Conservation (phyloP, 2,797 vertebrate species). For the Iguana delicatissima region DNA sequence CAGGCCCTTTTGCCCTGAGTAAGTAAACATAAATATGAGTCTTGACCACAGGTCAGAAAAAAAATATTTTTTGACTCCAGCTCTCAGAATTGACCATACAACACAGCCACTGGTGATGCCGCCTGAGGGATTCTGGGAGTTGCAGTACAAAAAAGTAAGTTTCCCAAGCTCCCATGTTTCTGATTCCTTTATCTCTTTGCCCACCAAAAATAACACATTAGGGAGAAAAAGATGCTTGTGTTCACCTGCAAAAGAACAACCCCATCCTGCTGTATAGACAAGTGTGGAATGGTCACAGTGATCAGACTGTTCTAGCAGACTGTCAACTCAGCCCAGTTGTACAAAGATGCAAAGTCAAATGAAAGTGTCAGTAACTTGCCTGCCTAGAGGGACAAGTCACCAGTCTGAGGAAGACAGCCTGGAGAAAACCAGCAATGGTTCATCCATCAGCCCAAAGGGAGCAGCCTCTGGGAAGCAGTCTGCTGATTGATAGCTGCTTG, state of each 20-base stretch:
- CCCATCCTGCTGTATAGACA: slow-evolving; percentile 17
- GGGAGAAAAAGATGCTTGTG: not conserved
- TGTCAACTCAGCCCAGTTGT: slow-evolving; percentile 37
- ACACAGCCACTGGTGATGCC: too few species aligned
- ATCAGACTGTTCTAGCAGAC: slow-evolving; percentile 54
- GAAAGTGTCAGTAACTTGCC: slow-evolving; percentile 56
- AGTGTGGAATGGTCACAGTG: not conserved
- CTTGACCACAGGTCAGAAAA: not conserved
- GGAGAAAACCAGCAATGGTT: too few species aligned
- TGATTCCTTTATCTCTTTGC: not conserved
- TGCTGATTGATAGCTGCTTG: slow-evolving; percentile 10
- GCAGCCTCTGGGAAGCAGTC: not conserved
- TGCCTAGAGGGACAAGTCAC: slow-evolving; percentile 52
- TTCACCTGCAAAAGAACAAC: slow-evolving; percentile 1
- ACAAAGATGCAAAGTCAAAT: slow-evolving; percentile 42
- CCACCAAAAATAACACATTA: not conserved
- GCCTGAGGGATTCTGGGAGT: too few species aligned
- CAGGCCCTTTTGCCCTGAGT: not conserved
- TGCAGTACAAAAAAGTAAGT: too few species aligned
- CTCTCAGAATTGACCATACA: too few species aligned
- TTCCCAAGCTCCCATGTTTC: not conserved
- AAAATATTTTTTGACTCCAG: too few species aligned
- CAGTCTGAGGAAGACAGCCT: slow-evolving; percentile 25
- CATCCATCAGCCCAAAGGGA: slow-evolving; percentile 12
- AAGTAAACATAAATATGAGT: not conserved